Evolutionary conservation across 1,140 invertebrate genomes (phyloP).

Genomic region (Solen grandis): DNA sequence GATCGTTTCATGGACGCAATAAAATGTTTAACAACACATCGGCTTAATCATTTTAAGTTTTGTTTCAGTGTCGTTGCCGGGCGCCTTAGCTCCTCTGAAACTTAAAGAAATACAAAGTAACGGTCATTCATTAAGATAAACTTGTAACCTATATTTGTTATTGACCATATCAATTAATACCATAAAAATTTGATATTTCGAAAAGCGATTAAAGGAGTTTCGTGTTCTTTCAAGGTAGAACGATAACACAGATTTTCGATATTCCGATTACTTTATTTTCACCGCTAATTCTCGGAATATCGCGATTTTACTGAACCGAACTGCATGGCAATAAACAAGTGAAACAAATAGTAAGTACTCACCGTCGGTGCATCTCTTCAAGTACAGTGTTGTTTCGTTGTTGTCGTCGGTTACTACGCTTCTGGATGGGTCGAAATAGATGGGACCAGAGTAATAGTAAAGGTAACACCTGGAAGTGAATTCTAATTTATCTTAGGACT

Average conservation of each 20-base stretch:
- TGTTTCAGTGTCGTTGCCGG: neutral
- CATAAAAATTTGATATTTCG: no score
- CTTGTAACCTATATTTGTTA: no score
- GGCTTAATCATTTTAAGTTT: neutral
- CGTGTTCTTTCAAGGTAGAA: no score
- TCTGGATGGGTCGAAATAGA: neutral
- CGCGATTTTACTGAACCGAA: no score
- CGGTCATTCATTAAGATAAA: no score
- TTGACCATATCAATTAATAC: no score
- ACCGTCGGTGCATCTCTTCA: constrained; percentile 45
- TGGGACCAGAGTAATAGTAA: constrained; percentile 30
- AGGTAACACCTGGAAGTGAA: constrained; percentile 31
- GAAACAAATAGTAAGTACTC: neutral
- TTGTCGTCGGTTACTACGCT: neutral
- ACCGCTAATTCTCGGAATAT: no score
- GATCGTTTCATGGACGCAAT: neutral
- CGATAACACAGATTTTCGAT: no score
- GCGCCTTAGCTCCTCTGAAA: neutral
- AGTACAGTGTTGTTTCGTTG: constrained; percentile 15
- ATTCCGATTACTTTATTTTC: no score
- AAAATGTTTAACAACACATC: neutral
- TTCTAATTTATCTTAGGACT: neutral
- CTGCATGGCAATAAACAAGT: no score
- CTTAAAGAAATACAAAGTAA: no score
- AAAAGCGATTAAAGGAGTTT: no score